These are phyloP conservation scores for Stomatorhinus walkeri DNA, from an alignment of 2,797 vertebrate species.

Conservation along the genomic window DNA sequence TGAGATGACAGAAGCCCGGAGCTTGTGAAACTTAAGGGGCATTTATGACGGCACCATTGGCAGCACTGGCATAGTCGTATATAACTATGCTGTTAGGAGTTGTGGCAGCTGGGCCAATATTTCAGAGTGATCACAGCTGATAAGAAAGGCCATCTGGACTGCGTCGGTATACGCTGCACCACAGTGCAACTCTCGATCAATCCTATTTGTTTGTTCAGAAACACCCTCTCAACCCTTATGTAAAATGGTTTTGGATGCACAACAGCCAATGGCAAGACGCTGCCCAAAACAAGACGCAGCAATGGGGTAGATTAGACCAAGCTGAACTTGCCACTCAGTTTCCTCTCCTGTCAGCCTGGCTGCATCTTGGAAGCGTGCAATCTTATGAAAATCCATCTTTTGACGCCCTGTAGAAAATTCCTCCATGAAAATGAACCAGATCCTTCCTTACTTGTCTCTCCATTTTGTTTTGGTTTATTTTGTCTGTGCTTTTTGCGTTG, in stretches of 20 bases:
- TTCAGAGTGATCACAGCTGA: slow-evolving; percentile 39
- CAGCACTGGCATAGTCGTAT: neutral
- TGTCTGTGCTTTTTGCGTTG: neutral
- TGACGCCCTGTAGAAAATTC: neutral
- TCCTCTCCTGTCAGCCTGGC: neutral
- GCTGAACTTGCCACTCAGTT: neutral
- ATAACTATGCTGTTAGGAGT: slow-evolving; percentile 19
- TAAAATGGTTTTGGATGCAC: neutral
- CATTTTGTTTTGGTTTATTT: neutral
- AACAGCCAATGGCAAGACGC: neutral
- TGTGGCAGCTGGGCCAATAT: slow-evolving; percentile 48
- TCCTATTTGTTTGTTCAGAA: neutral
- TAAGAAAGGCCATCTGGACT: slow-evolving; percentile 46
- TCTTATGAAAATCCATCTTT: neutral
- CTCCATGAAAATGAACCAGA: neutral
- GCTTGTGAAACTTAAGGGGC: neutral
- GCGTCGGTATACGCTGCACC: neutral
- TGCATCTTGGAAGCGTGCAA: neutral
- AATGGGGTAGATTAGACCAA: neutral
- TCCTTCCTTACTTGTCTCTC: neutral
- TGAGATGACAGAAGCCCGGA: neutral
- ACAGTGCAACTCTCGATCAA: neutral
- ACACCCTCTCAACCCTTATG: neutral
- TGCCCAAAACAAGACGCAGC: neutral
- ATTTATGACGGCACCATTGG: neutral